phyloP scores from a whole-genome alignment of 2,113 vertebrate species.

The Anarhynchus alexandrinus region DNA sequence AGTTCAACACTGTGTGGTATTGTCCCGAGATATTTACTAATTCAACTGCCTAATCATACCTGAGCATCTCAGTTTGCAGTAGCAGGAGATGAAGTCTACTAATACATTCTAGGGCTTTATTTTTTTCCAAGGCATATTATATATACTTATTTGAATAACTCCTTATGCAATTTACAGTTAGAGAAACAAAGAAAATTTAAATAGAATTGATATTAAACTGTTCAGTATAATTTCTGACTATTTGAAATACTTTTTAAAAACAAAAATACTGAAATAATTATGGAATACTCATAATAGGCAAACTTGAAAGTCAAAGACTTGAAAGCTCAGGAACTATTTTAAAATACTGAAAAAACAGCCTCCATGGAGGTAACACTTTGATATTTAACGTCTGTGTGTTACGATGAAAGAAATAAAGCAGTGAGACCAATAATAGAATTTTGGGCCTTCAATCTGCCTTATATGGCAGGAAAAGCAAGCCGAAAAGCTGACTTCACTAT shows the following conservation, averaged over 20 bases:
- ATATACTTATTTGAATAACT: background rate
- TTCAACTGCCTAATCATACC: background rate
- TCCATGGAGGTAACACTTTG: background rate
- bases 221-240: background rate
- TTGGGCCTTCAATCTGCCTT: background rate
- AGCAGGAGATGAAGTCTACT: background rate
- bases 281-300: background rate
- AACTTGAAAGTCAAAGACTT: background rate
- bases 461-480: background rate
- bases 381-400: background rate
- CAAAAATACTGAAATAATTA: background rate
- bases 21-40: background rate
- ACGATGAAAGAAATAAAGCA: background rate
- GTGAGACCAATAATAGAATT: background rate
- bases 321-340: background rate
- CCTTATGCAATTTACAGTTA: background rate
- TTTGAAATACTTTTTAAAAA: background rate
- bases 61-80: background rate
- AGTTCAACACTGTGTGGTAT: background rate
- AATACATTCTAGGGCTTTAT: background rate
- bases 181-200: background rate
- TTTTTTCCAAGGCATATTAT: background rate
- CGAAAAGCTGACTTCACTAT: background rate
- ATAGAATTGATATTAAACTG: too few species aligned
- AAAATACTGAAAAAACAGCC: background rate